Base-by-base conservation (phyloP, 2,888 invertebrate species). In the Eudemis profundana region DNA sequence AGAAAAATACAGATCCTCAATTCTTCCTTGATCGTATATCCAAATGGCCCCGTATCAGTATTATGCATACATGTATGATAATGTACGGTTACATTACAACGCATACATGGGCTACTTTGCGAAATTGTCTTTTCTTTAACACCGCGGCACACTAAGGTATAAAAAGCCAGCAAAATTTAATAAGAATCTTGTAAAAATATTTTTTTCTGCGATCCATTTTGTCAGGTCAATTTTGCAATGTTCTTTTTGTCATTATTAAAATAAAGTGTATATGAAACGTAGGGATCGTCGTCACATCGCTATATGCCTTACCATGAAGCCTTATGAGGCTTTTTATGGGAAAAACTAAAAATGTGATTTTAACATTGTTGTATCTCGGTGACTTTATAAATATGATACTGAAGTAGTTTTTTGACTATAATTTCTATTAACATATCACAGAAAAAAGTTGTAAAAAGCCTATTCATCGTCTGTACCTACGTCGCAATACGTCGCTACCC, bases 31-130 rank as follows among this genome's bases (percentile, higher is more conserved):
- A 10, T 5, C 10, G 27, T 38, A 33, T 21, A 46, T 38, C 4
- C 15, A 42, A 51, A 47, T 40, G 21, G 29, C 14, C 15, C 46
- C 40, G 29, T 47, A 51, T 53, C 47, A 40, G 29, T 15, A 60
- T 65, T 53, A 65, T 60, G 59, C 44, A 60, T 53, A 53, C 47
- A 60, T 44, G 21, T 38, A 63, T 61, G 51, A 36, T 64, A 64
- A 65, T 65, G 60, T 65, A 53, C 21, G 53, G 8, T 53, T 51
- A 60, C 27, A 51, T 59, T 59, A 64, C 59, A 59, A 23, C 38
- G 40, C 51, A 65, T 46, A 65, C 65, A 60, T 21, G 42, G 29
- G 53, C 53, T 59, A 65, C 60, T 65, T 60, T 60, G 19, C 21
- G 51, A 65, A 60, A 65, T 65, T 65, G 65, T 53, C 46, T 60